A percentile compares a stretch with the other conserved stretches of the same genome.
phyloP scores from a whole-genome alignment of 2,888 invertebrate species.

The Baccha elongata region DNA sequence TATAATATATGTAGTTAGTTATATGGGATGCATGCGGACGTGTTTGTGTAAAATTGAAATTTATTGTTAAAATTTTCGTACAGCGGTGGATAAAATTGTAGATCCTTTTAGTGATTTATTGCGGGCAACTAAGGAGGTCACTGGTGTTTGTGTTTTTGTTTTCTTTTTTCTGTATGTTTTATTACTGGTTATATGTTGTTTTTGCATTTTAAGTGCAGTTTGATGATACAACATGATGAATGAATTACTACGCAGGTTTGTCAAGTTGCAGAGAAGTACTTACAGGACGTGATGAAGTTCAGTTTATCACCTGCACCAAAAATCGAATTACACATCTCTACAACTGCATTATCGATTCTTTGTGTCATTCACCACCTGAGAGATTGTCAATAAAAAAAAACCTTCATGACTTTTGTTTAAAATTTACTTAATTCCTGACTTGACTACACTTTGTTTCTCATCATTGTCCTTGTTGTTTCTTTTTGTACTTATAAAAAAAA shows the following conservation, averaged over 20 bases:
- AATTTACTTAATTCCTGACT: slow-evolving; percentile 8
- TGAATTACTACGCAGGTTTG: slow-evolving; percentile 13
- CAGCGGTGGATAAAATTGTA: slow-evolving; percentile 49
- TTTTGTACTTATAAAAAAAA: not conserved
- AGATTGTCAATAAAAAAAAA: too few relatives aligned
- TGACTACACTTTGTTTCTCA: not conserved
- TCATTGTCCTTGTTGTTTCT: not conserved
- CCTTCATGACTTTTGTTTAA: slow-evolving; percentile 18
- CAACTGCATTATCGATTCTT: too few relatives aligned
- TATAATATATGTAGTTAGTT: not conserved
- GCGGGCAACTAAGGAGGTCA: slow-evolving; percentile 26
- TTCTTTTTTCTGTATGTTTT: not conserved
- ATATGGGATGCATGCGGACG: slow-evolving; percentile 45
- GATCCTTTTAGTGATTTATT: slow-evolving; percentile 60
- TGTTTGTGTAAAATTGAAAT: slow-evolving; percentile 72
- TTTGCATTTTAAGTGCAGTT: slow-evolving; percentile 45
- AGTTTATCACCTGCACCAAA: too few relatives aligned
- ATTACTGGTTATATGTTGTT: slow-evolving; percentile 10
- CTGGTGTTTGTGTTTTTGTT: slow-evolving; percentile 18
- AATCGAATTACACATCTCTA: too few relatives aligned
- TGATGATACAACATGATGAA: slow-evolving; percentile 24
- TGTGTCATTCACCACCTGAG: too few relatives aligned
- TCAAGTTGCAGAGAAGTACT: not conserved
- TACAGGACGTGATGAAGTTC: too few relatives aligned
- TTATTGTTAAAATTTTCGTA: slow-evolving; percentile 68